Base-by-base conservation (phyloP, 2,113 vertebrate species). In the Oreotrochilus melanogaster region DNA sequence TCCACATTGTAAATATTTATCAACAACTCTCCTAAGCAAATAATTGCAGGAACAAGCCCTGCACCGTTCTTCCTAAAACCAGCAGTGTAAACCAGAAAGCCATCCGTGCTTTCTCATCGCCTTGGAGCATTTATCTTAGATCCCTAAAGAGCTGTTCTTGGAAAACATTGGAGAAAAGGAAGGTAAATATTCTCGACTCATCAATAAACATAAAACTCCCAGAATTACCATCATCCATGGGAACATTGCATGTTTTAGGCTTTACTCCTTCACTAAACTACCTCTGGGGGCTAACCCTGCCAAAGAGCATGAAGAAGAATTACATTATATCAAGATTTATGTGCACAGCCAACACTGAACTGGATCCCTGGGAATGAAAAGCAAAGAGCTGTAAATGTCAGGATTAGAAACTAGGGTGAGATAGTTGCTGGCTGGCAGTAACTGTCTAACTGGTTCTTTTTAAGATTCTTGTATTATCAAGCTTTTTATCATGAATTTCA, bases 381-480 rank as follows among this genome's bases (percentile, higher is more conserved):
- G 70, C 73, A 88, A 61, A 78, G 78, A 78, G 75, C 86, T 75
- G 48, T 92, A 89, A 95, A 85, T 42, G 50, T 88, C 93, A 79
- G 67, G 45, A 72, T 14, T 61, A 57, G 43, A 76, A 90, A 67
- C 51, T 21, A 58, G 60, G 39, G 78, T 5, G 6, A 90, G 67
- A 88, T 24, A 83, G 69, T 10, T 25, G 60, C 75, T 80, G 74
- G 60, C 60, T 83, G 74, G 90, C 70, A 86, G 78, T 42, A 72
- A 53, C 45, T 24, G 18, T 27, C 64, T 25, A 72, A 54, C 53
- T 51, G 57, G 28, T 82, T 88, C 43, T 91, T 86, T 79, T 50
- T 45, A 83, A 79, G 35, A n/a, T 70, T 65, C 33, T 78, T 83
- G 31, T 58, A 18, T 16, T 75, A 83, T 62, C 39, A 24, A 58